Base-by-base conservation (phyloP, 2,888 invertebrate species). In the Ophioninae sp. region DNA sequence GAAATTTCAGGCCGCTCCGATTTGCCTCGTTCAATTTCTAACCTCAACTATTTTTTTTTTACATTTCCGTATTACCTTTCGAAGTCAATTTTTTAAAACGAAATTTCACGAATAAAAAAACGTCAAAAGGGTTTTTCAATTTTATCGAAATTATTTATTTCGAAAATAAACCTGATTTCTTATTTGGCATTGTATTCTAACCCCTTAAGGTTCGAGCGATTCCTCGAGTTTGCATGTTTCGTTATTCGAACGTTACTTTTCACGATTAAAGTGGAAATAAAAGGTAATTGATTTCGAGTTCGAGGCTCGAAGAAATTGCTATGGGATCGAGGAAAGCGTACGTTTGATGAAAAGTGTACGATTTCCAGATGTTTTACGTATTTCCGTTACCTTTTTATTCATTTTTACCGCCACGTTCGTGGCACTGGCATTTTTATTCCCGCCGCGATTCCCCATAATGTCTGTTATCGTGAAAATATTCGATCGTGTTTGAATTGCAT, bases 401-500 rank as follows among this genome's bases (percentile, higher is more conserved):
- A 13, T 74, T 37, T 67, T 61, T 22, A 67, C 51, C 67, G 61
- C 51, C 51, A 73, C 59, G 69, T 51, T 79, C 63, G 79, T 79
- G 81, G 61, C 56, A 41, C 56, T 56, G 37, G 37, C 20, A 23
- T 13, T 51, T 71, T 30, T 30, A 3, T 30, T 67, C 64, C 20
- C 56, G 73, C 17, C 74, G 56, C 51, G 72, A 30, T 72, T 75
- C 39, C 30, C 56, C 51, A 58, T 84, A 84, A 84, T 84, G 79
- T 79, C 79, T 76, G 81, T 72, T 82, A 84, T 84, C 81, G 72
- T 51, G 79, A n/a, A 76, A 79, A 67, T 51, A 59, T 81, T 69
- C 84, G 81, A 84, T 84, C 81, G 72, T 56, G 63, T 76, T 71
- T 76, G 79, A 81, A 84, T 84, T 84, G 81, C 84, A 79, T 67